phyloP scores from a whole-genome alignment of 1,140 invertebrate species.

The Drosophila busckii region DNA sequence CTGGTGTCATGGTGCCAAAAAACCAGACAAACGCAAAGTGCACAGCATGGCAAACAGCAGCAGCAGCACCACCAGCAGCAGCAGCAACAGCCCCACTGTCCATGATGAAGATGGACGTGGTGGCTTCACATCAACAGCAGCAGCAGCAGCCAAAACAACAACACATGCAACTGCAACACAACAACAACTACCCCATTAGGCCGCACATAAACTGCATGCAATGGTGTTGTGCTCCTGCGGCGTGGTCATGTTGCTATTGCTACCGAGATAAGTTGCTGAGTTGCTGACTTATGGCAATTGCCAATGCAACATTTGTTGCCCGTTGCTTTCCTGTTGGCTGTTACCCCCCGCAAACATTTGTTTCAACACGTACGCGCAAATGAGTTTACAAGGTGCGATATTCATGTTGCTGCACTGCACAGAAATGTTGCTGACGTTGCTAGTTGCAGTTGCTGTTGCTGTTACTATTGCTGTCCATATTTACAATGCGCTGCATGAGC shows the following conservation, averaged over 20 bases:
- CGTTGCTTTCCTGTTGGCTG: slow-evolving; percentile 16
- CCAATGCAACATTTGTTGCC: slow-evolving; percentile 76
- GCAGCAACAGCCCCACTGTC: slow-evolving; percentile 25
- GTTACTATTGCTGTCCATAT: slow-evolving; percentile 56
- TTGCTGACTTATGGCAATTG: slow-evolving; percentile 75
- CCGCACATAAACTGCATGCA: slow-evolving; percentile 72
- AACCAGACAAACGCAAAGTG: slow-evolving; percentile 63
- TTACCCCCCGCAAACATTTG: slow-evolving; percentile 78
- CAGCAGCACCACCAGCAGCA: slow-evolving; percentile 23
- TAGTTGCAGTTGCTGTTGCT: slow-evolving; percentile 37
- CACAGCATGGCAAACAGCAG: slow-evolving; percentile 47
- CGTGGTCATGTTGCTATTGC: slow-evolving; percentile 62
- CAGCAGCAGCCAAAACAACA: slow-evolving; percentile 20
- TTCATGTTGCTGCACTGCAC: slow-evolving; percentile 60
- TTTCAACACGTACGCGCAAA: slow-evolving; percentile 79
- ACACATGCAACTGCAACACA: slow-evolving; percentile 16
- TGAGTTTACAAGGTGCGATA: slow-evolving; percentile 78
- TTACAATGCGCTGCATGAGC: slow-evolving; percentile 63
- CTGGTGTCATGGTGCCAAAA: slow-evolving; percentile 72
- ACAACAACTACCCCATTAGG: slow-evolving; percentile 67
- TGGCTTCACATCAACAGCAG: slow-evolving; percentile 60
- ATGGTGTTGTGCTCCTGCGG: slow-evolving; percentile 60
- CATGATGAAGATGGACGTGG: slow-evolving; percentile 75
- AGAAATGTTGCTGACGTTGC: slow-evolving; percentile 41
- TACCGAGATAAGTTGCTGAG: slow-evolving; percentile 47